A percentile compares a stretch with the other conserved stretches of the same genome.
Conservation (phyloP, 2,113 vertebrate species). For the Melanerpes aurifrons region DNA sequence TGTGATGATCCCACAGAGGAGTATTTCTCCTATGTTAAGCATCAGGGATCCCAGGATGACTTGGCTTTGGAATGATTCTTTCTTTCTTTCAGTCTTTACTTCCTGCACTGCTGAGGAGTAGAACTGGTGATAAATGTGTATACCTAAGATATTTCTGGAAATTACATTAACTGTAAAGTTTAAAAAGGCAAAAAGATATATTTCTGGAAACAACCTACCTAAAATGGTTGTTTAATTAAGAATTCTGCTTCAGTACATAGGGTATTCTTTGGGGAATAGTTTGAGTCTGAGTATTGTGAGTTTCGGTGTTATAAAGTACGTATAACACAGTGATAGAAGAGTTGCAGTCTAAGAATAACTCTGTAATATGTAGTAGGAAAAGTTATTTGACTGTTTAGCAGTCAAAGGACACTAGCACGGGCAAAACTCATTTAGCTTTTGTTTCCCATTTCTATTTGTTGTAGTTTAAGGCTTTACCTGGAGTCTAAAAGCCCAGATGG, state of each 20-base stretch:
- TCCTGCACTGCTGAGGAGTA: background rate
- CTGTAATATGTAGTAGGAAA: background rate
- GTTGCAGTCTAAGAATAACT: background rate
- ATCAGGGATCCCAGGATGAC: background rate
- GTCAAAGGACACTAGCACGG: background rate
- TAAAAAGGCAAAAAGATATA: background rate
- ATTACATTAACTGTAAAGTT: background rate
- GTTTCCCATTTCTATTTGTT: background rate
- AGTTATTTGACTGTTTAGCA: background rate
- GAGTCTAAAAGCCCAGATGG: no score
- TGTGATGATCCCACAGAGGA: background rate
- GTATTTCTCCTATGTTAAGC: background rate
- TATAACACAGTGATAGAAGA: background rate
- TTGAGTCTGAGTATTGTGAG: background rate
- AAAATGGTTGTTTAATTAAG: background rate
- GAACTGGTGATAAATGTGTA: background rate
- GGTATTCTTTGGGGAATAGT: background rate
- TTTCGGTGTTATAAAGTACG: background rate
- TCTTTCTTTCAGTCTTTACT: background rate
- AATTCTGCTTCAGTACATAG: background rate
- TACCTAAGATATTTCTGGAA: background rate
- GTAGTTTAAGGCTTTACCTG: no score
- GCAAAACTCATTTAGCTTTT: constrained; percentile 36
- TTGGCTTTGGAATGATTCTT: background rate
- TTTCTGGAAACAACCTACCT: background rate